Evolutionary conservation across 2,797 vertebrate species (phyloP), one percentile per base, ranked within the genome.

Genomic region (Meriones psammophilus): DNA sequence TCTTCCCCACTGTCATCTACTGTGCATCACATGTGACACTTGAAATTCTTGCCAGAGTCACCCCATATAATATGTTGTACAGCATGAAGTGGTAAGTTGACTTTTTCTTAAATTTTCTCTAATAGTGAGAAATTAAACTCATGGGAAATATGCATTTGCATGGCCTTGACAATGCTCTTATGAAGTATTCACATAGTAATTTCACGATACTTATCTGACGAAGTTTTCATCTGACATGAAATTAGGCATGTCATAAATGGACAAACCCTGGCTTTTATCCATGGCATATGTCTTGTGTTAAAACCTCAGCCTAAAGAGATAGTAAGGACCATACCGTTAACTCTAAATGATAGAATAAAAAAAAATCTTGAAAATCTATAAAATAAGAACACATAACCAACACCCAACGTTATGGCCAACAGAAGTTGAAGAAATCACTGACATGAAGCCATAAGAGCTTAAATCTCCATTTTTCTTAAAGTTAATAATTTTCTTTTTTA

Each of bases 71-170:
- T 87, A 36, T 76, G 46, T 50, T 36, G 0, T 66, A 33, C 36
- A 79, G 42, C 58, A 79, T 62, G 56, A 85, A 88, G 42, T 28
- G 3, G 13, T 10, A 90, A 79, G 18, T 18, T 46, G 2, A 36
- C 33, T 93, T 93, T 92, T 91, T 93, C 66, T 92, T 94, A 92
- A 87, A 69, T 64, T 92, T 78, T 26, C 28, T 58, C 10, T 92
- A 14, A 36, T 24, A 68, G 33, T 87, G 42, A 93, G 64, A 79
- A 91, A 26, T 39, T 74, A 6, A 56, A 74, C 30, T 78, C 17
- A 36, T 68, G 42, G 36, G 66, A 95, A 92, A 78, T 8, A 50
- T 1, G 71, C 39, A 73, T 93, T 80, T 60, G 36, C n/a, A 50
- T 62, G 56, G 85, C 56, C 26, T 69, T 54, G 28, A 30, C 81